Conservation (phyloP, 2,888 invertebrate species). For the Cerastoderma edule region DNA sequence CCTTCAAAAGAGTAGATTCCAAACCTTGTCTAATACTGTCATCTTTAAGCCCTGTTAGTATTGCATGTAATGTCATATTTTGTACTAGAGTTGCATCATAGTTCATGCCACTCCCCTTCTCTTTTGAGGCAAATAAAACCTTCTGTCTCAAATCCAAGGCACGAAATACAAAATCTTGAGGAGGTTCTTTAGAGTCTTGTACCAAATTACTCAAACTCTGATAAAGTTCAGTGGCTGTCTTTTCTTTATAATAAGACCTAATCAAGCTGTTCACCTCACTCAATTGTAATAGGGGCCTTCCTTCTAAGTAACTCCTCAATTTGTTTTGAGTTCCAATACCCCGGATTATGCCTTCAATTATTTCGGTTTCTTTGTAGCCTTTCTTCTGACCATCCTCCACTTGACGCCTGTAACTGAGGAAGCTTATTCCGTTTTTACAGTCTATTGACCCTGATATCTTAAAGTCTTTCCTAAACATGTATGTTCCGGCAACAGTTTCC, state of each 20-base stretch:
- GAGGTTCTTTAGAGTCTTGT: conserved; percentile 7
- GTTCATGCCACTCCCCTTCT: no score
- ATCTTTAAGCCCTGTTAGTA: not conserved
- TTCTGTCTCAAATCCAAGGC: conserved; percentile 29
- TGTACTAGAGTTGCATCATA: not conserved
- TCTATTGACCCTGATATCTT: conserved; percentile 36
- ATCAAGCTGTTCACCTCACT: conserved; percentile 7
- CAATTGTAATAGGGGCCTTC: conserved; percentile 8
- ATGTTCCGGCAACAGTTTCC: no score
- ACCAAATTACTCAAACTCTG: conserved; percentile 18
- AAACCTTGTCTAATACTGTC: not conserved
- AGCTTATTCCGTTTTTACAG: conserved; percentile 3
- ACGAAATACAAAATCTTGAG: conserved; percentile 29
- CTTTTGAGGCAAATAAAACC: conserved; percentile 22
- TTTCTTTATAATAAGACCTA: conserved; percentile 32
- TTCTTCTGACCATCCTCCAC: conserved; percentile 18
- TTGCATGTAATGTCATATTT: not conserved
- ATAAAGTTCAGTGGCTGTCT: conserved; percentile 31
- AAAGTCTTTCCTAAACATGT: conserved; percentile 21
- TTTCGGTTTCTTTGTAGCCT: conserved; percentile 18
- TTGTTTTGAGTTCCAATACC: conserved; percentile 21
- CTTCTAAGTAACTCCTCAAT: conserved; percentile 39
- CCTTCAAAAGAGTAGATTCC: not conserved
- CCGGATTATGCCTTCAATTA: conserved; percentile 28
- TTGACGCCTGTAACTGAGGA: conserved; percentile 30